Conservation (phyloP, 2,113 vertebrate genomes). For the Bombycilla garrulus region DNA sequence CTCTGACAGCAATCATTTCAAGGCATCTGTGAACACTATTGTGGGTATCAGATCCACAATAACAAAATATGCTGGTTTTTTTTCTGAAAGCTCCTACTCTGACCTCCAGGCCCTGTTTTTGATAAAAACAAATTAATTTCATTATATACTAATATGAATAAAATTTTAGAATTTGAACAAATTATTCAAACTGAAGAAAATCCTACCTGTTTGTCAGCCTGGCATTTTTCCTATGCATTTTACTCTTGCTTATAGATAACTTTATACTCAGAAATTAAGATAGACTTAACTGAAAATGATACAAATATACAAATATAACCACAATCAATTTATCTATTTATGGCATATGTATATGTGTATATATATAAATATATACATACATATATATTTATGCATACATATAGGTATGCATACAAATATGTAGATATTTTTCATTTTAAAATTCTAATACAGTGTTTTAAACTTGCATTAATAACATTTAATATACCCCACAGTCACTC, state of each 20-base stretch:
- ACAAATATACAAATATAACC: background rate
- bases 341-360: fast-evolving
- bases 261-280: background rate
- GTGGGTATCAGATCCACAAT: background rate
- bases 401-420: background rate
- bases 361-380: fast-evolving
- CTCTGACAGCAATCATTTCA: background rate
- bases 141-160: background rate
- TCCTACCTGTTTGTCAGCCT: background rate
- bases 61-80: fast-evolving
- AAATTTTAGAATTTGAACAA: background rate
- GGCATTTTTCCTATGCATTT: background rate
- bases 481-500: background rate
- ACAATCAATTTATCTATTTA: background rate
- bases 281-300: background rate
- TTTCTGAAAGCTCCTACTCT: background rate
- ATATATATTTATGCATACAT: background rate
- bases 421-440: background rate
- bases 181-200: background rate
- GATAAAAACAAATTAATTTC: background rate
- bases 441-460: background rate
- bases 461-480: background rate
- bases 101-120: background rate
- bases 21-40: background rate
- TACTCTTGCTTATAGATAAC: background rate